Base-by-base conservation (phyloP, 2,888 invertebrate species). In the Orthosia gothica region DNA sequence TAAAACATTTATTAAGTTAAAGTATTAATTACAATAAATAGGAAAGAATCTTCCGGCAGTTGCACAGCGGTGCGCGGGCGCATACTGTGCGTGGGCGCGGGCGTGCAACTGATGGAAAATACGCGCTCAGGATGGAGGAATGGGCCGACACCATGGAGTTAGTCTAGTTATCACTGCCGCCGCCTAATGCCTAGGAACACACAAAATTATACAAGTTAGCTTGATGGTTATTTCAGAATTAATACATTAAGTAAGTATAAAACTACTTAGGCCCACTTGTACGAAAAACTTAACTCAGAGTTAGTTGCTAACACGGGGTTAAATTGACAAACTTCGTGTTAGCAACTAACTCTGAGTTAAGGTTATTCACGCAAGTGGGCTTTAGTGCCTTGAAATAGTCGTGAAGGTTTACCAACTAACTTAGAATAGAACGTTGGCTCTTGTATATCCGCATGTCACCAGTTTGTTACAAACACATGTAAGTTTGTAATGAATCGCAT, bases 41-140 rank as follows among this genome's bases (percentile, higher is more conserved):
- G 59, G 74, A 72, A 71, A 81, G 66, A 80, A 92, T 96, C 96
- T 96, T 96, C 96, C 96, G 96, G 95, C 96, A 96, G 95, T 95
- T 96, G 93, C 94, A 95, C 93, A 85, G 86, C 87, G 63, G 23
- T 81, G 83, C 85, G 85, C 87, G 64, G 70, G 79, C 87, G 83
- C 79, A 66, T 13, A 81, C 47, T 82, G n/a, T n/a, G n/a, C 85
- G 87, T 80, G 85, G 87, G 81, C 85, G 90, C 87, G 90, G 52
- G 88, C 89, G 93, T 95, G 95, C 95, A 96, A 95, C 96, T 96
- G 96, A 81, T 96, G 96, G 96, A 96, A 96, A 96, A 96, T 93
- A 89, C 90, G 89, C 90, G 90, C 87, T 90, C 92, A 89, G 90
- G 93, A 91, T 93, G 92, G 92, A 91, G 92, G 92, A 91, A 93